Percentiles rank a stretch among this genome's conserved stretches.
Evolutionary conservation across 2,888 invertebrate species (phyloP).

Genomic region (Sylvicola cinctus): DNA sequence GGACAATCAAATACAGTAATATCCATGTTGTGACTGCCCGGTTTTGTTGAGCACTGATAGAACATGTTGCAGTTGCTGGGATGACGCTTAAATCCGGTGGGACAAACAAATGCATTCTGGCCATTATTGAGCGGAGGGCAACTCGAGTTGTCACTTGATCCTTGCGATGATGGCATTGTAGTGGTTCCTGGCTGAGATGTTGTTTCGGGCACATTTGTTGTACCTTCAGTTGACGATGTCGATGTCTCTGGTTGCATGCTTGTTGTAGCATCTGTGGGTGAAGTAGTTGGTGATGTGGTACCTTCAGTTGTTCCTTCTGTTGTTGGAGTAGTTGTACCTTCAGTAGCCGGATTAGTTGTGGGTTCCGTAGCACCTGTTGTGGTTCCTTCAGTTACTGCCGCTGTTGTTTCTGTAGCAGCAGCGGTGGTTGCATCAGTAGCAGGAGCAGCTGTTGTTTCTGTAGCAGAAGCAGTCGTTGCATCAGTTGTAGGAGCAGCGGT

Average conservation of each 20-base stretch:
- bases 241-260: no score
- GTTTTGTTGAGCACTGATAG: constrained; percentile 56
- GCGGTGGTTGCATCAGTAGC: constrained; percentile 5
- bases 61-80: constrained; percentile 66
- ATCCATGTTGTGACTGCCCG: constrained; percentile 46
- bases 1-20: constrained; percentile 57
- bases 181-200: constrained; percentile 6
- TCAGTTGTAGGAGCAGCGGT: constrained; percentile 9
- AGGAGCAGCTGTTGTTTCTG: constrained; percentile 1
- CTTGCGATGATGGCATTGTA: neutral
- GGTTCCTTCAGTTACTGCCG: constrained; percentile 11
- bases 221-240: constrained; percentile 1
- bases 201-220: constrained; percentile 3
- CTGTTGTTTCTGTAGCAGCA: constrained; percentile 11
- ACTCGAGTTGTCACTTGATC: constrained; percentile 9
- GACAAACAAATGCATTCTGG: constrained; percentile 53
- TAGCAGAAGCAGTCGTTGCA: constrained; percentile 7
- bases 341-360: constrained; percentile 12
- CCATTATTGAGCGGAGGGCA: constrained; percentile 28
- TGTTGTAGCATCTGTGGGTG: constrained; percentile 1
- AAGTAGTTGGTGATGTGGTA: no score
- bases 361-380: constrained; percentile 17
- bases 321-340: constrained; percentile 4
- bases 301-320: no score
- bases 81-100: constrained; percentile 64